Base-by-base conservation (phyloP, 2,113 vertebrate genomes). In the Pachypanchax playfairii region DNA sequence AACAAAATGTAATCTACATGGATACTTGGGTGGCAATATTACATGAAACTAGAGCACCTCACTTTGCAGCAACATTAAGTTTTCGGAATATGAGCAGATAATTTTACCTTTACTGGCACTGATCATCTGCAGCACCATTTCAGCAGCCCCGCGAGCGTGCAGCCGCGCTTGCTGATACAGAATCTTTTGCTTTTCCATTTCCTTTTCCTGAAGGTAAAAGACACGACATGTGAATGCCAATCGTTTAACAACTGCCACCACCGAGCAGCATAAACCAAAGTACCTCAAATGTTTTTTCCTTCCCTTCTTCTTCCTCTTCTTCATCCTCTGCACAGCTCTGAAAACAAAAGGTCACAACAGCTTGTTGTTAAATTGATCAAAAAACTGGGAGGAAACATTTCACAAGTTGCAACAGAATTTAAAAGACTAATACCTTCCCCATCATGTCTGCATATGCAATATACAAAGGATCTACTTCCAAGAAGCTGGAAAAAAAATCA, bases 61-160 rank as follows among this genome's bases (percentile, higher is more conserved):
- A n/a, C n/a, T n/a, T n/a, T n/a, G n/a, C n/a, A n/a, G n/a, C n/a
- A n/a, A n/a, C n/a, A n/a, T n/a, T n/a, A n/a, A n/a, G n/a, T n/a
- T n/a, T n/a, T n/a, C n/a, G n/a, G n/a, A n/a, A n/a, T n/a, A n/a
- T n/a, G n/a, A n/a, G n/a, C n/a, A 5, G 24, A 29, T 5, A 10
- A 5, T 29, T 50, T 2, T 56, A 99, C 97, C 96, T 95, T 96
- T 97, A 88, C 94, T 97, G 75, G 97, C 95, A 36, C 96, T 95
- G 44, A 98, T 97, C 96, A 98, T 98, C 89, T 98, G 97, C 39
- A 99, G 92, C 33, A 98, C 94, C 97, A 98, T 99, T 87, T 99
- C 94, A 0, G 97, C 97, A 0, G 97, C 96, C 39, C 96, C 96
- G 2, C 97, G 94, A 24, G 97, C 96, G 1, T 99, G 97, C 68